Conservation (phyloP, 2,797 vertebrate genomes). For the Pseudochromis fuscus region DNA sequence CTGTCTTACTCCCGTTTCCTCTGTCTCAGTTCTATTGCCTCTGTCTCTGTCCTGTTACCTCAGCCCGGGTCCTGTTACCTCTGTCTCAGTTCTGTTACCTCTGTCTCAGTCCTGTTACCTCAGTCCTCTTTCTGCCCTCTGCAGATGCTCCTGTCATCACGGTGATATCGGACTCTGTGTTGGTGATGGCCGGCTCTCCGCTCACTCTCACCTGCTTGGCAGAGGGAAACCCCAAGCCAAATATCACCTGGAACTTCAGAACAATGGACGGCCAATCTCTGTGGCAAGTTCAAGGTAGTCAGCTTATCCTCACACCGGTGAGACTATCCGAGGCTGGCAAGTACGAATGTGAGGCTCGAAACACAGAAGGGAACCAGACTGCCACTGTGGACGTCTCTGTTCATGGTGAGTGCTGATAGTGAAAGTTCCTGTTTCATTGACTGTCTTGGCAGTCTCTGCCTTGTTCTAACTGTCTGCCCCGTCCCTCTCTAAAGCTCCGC, state of each 20-base stretch:
- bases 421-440: neutral
- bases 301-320: constrained; percentile 25
- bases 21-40: too few species aligned
- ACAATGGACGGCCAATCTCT: constrained; percentile 1
- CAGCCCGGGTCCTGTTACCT: too few species aligned
- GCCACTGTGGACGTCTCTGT: constrained; percentile 44
- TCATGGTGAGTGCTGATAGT: constrained; percentile 79
- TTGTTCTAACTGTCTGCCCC: constrained; percentile 6
- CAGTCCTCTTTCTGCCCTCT: neutral
- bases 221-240: constrained; percentile 74
- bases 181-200: constrained; percentile 67
- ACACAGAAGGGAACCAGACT: constrained; percentile 60
- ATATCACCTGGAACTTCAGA: constrained; percentile 70
- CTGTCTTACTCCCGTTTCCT: too few species aligned
- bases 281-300: neutral
- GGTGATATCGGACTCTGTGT: neutral
- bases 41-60: neutral
- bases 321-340: constrained; percentile 54
- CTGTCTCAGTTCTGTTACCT: too few species aligned
- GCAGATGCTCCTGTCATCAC: constrained; percentile 70
- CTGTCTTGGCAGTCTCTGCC: too few species aligned
- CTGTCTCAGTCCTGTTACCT: neutral
- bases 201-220: constrained; percentile 72
- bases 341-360: constrained; percentile 74
- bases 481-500: constrained; percentile 53